A percentile compares a stretch with the other conserved stretches of the same genome.
phyloP scores from a whole-genome alignment of 1,140 invertebrate species.

The Elymnias hypermnestra region DNA sequence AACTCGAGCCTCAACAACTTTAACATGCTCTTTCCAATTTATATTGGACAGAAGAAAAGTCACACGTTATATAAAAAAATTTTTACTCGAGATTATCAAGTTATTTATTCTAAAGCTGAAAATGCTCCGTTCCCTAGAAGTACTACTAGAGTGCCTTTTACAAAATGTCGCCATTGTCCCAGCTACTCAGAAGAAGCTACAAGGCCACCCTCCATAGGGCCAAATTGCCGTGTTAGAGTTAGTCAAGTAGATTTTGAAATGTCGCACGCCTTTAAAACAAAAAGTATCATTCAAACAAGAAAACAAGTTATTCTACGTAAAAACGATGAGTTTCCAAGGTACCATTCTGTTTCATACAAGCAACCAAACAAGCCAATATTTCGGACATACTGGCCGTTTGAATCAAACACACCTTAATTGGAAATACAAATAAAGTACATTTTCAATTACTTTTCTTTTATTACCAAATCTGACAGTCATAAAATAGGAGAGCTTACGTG shows the following conservation, averaged over 20 bases:
- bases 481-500: too few species aligned
- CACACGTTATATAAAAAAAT: conserved; percentile 16
- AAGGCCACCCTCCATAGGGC: background rate
- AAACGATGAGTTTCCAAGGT: background rate
- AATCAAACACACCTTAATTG: too few species aligned
- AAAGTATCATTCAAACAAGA: background rate
- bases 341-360: background rate
- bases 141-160: conserved; percentile 20
- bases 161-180: conserved; percentile 13
- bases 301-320: background rate
- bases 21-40: conserved; percentile 40
- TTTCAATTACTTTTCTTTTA: too few species aligned
- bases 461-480: too few species aligned
- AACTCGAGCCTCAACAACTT: conserved; percentile 24
- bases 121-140: conserved; percentile 30
- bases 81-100: conserved; percentile 21
- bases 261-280: background rate
- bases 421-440: too few species aligned
- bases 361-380: background rate
- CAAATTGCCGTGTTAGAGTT: conserved; percentile 1
- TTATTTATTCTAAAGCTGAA: conserved; percentile 7
- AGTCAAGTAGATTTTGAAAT: conserved; percentile 11
- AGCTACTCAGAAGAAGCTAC: background rate
- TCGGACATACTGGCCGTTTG: background rate
- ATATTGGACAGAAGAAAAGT: conserved; percentile 28